These are phyloP conservation scores for Astropecten irregularis DNA, from an alignment of 53 echinoderm and acorn worm genomes.

Conservation along the genomic window DNA sequence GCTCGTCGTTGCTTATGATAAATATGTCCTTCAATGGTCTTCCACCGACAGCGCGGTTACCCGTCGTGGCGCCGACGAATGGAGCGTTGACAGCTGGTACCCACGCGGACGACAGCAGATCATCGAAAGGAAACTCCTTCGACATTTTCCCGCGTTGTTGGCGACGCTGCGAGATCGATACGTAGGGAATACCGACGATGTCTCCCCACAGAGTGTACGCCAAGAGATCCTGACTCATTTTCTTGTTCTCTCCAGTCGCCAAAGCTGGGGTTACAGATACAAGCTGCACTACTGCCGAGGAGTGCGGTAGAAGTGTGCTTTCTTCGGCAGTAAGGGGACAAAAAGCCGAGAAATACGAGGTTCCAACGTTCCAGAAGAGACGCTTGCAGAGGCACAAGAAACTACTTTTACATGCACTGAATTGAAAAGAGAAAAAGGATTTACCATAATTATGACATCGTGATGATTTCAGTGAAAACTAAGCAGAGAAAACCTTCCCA, in stretches of 20 bases:
- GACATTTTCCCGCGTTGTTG: not conserved
- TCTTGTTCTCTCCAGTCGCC: not conserved
- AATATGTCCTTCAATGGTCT: not conserved
- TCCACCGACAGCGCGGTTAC: not conserved
- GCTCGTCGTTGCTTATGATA: slow-evolving; percentile 25
- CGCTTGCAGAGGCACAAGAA: slow-evolving; percentile 41
- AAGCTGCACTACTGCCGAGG: slow-evolving; percentile 28
- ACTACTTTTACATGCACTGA: slow-evolving; percentile 15
- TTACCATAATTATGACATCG: too few species aligned
- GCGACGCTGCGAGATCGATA: slow-evolving; percentile 1
- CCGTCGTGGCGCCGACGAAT: not conserved
- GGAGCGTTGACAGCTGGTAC: slow-evolving; percentile 37
- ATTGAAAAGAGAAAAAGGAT: not conserved
- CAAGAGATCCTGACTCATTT: slow-evolving; percentile 9
- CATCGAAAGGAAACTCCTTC: slow-evolving; percentile 5
- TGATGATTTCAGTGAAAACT: too few species aligned
- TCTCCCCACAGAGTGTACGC: slow-evolving; percentile 12
- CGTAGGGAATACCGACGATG: slow-evolving; percentile 44
- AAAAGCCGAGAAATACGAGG: slow-evolving; percentile 41
- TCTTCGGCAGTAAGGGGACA: slow-evolving; percentile 42
- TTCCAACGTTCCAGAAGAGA: slow-evolving; percentile 41
- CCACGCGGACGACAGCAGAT: slow-evolving; percentile 23
- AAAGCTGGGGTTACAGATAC: slow-evolving; percentile 33
- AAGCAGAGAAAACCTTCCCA: too few species aligned
- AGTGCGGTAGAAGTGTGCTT: slow-evolving; percentile 4